These are phyloP conservation scores for Rhinopomastus cyanomelas DNA, from an alignment of 2,113 vertebrate genomes.

Conservation along the genomic window DNA sequence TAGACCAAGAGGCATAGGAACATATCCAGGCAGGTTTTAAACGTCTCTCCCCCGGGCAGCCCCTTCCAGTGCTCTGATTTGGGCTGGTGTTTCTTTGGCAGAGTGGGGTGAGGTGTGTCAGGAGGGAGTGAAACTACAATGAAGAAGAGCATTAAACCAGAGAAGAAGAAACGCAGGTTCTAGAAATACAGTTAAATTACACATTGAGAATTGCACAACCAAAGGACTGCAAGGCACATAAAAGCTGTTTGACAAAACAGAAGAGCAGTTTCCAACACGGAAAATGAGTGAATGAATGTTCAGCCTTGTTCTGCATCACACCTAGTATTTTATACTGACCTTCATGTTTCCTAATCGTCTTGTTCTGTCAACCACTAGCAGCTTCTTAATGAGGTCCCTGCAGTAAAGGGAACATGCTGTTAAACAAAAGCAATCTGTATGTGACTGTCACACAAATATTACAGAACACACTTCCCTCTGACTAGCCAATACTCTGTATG, in stretches of 20 bases:
- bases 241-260: not conserved
- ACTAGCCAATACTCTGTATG: not conserved
- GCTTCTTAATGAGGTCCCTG: slow-evolving; percentile 95
- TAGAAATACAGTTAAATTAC: not conserved
- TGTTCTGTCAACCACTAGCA: slow-evolving; percentile 92
- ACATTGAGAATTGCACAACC: not conserved
- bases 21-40: too few species aligned
- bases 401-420: not conserved
- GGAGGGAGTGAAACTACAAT: not conserved
- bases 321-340: slow-evolving; percentile 72
- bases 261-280: not conserved
- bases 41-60: too few species aligned
- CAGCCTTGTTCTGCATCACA: not conserved
- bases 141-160: not conserved
- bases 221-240: not conserved
- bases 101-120: not conserved
- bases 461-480: not conserved
- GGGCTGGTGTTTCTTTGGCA: not conserved
- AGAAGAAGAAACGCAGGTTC: not conserved
- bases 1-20: too few species aligned
- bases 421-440: not conserved
- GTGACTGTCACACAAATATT: not conserved
- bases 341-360: slow-evolving; percentile 94
- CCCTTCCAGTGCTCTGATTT: too few species aligned
- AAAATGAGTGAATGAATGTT: not conserved